Evolutionary conservation across 2,888 invertebrate species (phyloP).

Genomic region (Andrena bicolor): DNA sequence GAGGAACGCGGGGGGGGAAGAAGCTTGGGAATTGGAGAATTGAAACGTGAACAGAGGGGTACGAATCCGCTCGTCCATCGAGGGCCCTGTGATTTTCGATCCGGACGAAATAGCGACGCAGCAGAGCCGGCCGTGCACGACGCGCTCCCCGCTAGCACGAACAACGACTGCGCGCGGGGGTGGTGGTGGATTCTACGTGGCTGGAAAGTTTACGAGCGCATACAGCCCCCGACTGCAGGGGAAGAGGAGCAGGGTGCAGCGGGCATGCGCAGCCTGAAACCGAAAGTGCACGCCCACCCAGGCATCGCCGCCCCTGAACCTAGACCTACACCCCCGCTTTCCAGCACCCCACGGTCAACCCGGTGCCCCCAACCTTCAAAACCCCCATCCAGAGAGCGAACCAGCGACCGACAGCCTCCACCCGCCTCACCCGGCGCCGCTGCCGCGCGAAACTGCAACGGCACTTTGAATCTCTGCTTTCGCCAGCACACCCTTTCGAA

Average conservation of each 20-base stretch:
- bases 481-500: background rate
- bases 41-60: constrained; percentile 39
- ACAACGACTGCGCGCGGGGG: constrained; percentile 36
- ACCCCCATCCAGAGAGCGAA: constrained; percentile 49
- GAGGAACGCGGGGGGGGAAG: constrained; percentile 6
- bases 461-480: constrained; percentile 53
- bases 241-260: constrained; percentile 57
- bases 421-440: constrained; percentile 31
- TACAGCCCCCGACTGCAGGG: constrained; percentile 51
- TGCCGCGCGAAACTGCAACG: constrained; percentile 29
- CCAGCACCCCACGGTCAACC: constrained; percentile 78
- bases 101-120: constrained; percentile 55
- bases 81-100: constrained; percentile 70
- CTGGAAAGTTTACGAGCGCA: constrained; percentile 63
- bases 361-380: constrained; percentile 84
- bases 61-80: constrained; percentile 48
- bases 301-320: constrained; percentile 80
- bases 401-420: constrained; percentile 32
- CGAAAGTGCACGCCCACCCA: constrained; percentile 84
- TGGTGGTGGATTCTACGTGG: constrained; percentile 59
- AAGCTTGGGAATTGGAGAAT: constrained; percentile 26
- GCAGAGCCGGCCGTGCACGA: constrained; percentile 32
- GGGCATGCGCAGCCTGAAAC: constrained; percentile 82
- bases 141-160: constrained; percentile 16
- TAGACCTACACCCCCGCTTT: constrained; percentile 83